These are phyloP conservation scores for Temnothorax rugatulus DNA, from an alignment of 2,888 invertebrate species.

Conservation along the genomic window DNA sequence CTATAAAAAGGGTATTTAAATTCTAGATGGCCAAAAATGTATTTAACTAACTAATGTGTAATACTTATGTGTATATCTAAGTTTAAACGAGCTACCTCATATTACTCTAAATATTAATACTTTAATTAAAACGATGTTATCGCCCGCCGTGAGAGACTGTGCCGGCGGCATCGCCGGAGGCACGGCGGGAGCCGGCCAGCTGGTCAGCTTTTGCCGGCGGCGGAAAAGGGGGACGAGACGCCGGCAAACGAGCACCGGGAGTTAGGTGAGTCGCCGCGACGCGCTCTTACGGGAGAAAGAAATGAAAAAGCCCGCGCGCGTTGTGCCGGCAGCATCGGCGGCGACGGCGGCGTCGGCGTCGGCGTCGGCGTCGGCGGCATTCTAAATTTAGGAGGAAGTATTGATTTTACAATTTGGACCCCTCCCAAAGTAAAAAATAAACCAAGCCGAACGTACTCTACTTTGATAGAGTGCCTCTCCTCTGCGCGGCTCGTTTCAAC, in stretches of 20 bases:
- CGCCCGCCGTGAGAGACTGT: neutral
- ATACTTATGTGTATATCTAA: neutral
- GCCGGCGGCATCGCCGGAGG: slow-evolving; percentile 12
- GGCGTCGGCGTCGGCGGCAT: slow-evolving; percentile 76
- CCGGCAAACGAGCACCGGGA: slow-evolving; percentile 27
- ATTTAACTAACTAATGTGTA: neutral
- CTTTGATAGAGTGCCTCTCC: slow-evolving; percentile 85
- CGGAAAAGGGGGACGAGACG: slow-evolving; percentile 56
- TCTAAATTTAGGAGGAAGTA: slow-evolving; percentile 85
- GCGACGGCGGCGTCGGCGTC: slow-evolving; percentile 74
- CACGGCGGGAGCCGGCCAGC: slow-evolving; percentile 10
- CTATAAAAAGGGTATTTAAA: neutral
- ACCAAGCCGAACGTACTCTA: slow-evolving; percentile 86
- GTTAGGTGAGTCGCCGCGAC: slow-evolving; percentile 38
- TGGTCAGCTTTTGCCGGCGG: slow-evolving; percentile 29
- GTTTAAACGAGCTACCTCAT: too few species aligned
- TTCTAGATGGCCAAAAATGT: neutral
- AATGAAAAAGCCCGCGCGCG: slow-evolving; percentile 63
- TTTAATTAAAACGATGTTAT: neutral
- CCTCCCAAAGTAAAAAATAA: slow-evolving; percentile 86
- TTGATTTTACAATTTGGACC: slow-evolving; percentile 86
- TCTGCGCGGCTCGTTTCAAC: slow-evolving; percentile 83
- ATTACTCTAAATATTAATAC: slow-evolving; percentile 1
- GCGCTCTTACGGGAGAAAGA: slow-evolving; percentile 43
- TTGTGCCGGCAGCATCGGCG: slow-evolving; percentile 71